Conservation (phyloP, 2,113 vertebrate genomes). For the Pycnonotus jocosus region DNA sequence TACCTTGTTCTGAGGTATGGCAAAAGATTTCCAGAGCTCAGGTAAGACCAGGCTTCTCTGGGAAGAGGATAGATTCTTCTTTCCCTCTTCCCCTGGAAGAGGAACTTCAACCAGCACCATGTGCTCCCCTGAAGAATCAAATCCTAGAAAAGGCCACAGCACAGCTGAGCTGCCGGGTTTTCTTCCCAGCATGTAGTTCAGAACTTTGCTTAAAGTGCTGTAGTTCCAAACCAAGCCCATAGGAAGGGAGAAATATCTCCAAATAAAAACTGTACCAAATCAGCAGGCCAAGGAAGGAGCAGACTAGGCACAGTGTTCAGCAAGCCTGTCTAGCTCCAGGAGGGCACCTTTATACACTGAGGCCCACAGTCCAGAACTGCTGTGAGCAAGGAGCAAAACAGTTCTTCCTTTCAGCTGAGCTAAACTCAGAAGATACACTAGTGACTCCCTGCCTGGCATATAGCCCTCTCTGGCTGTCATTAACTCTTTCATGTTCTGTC, state of each 20-base stretch:
- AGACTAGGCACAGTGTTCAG: neutral
- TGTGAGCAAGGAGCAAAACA: neutral
- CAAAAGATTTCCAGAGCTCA: neutral
- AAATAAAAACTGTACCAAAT: neutral
- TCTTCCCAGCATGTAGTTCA: neutral
- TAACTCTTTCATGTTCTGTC: fast-evolving
- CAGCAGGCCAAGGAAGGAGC: neutral
- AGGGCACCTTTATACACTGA: neutral
- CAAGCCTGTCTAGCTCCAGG: neutral
- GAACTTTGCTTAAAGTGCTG: neutral
- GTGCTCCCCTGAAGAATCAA: fast-evolving
- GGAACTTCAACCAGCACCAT: neutral
- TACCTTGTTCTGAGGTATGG: neutral
- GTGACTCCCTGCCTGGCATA: neutral
- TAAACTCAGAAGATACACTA: neutral
- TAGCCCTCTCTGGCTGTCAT: neutral
- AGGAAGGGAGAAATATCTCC: neutral
- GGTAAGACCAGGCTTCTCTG: neutral
- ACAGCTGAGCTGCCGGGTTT: neutral
- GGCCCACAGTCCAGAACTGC: neutral
- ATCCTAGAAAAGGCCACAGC: neutral
- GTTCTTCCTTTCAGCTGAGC: neutral
- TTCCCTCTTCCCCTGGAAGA: neutral
- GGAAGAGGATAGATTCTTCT: neutral
- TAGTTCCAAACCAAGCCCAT: neutral